A percentile compares a stretch with the other conserved stretches of the same genome.
These are phyloP conservation scores for Drosophila meridiana DNA, from an alignment of 2,888 invertebrate genomes.

Conservation along the genomic window DNA sequence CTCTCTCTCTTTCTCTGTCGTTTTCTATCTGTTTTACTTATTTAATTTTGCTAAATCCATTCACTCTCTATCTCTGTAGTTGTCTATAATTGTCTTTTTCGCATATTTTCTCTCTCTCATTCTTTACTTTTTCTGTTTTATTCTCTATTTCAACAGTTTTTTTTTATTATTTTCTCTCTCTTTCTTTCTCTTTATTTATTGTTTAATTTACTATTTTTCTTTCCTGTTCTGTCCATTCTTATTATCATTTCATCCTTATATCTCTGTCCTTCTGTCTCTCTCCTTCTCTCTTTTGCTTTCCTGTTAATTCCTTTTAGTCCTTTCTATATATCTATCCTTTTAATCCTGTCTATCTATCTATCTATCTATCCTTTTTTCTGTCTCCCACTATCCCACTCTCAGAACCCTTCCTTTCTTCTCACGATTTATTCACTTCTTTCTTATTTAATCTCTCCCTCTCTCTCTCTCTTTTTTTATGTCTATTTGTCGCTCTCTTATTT, in stretches of 20 bases:
- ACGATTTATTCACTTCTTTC: not conserved
- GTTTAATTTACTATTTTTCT: not conserved
- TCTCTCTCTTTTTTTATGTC: not conserved
- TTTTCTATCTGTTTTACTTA: not conserved
- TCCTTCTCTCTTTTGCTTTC: not conserved
- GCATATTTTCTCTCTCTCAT: no score
- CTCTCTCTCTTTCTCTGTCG: not conserved
- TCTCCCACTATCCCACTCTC: not conserved
- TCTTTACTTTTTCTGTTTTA: no score
- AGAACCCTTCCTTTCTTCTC: not conserved
- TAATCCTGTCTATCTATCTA: not conserved
- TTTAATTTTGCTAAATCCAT: not conserved
- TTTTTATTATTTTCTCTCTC: not conserved
- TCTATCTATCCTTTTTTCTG: rapidly evolving
- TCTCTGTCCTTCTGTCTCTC: not conserved
- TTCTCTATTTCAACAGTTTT: not conserved
- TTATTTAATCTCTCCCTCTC: not conserved
- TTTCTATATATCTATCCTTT: no score
- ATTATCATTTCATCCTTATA: no score
- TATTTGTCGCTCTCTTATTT: not conserved
- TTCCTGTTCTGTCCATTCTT: not conserved
- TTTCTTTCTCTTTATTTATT: not conserved
- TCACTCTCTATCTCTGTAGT: no score
- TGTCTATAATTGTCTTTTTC: no score
- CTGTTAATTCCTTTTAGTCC: not conserved